Evolutionary conservation across 2,888 invertebrate species (phyloP).

Genomic region (Melikaiella ostensackeni): DNA sequence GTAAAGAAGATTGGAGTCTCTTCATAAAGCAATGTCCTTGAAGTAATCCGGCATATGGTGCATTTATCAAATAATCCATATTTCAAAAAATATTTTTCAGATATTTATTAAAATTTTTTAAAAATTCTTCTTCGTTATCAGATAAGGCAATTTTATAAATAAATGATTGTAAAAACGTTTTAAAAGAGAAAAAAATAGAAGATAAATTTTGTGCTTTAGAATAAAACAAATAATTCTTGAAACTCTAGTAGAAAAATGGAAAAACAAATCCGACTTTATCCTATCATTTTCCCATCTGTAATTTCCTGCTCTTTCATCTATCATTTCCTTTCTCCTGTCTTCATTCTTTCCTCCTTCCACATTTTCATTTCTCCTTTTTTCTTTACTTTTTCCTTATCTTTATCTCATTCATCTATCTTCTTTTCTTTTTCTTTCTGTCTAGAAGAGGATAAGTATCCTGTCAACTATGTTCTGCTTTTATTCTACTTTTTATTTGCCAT

Average conservation of each 20-base stretch:
- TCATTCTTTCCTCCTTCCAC: neutral
- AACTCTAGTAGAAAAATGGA: neutral
- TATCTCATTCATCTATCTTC: slow-evolving; percentile 17
- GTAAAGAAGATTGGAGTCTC: slow-evolving; percentile 36
- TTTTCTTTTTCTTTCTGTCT: neutral
- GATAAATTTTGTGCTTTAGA: neutral
- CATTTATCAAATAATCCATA: slow-evolving; percentile 35
- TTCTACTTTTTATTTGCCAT: neutral
- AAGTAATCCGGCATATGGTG: slow-evolving; percentile 20
- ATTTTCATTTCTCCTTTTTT: neutral
- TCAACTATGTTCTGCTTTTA: neutral
- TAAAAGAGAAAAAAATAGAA: neutral
- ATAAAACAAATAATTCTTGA: neutral
- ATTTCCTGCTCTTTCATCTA: slow-evolving; percentile 25
- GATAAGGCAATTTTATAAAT: too few species aligned
- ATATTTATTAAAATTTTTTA: neutral
- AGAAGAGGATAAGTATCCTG: neutral
- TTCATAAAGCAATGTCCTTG: slow-evolving; percentile 27
- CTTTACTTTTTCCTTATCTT: neutral
- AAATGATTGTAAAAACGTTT: too few species aligned
- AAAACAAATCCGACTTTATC: neutral
- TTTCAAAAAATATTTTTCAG: neutral
- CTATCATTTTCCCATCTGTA: slow-evolving; percentile 35
- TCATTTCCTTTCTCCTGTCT: slow-evolving; percentile 21
- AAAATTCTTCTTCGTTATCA: too few species aligned